Base-by-base conservation (phyloP, 2,797 vertebrate species). In the Hemitrygon akajei region DNA sequence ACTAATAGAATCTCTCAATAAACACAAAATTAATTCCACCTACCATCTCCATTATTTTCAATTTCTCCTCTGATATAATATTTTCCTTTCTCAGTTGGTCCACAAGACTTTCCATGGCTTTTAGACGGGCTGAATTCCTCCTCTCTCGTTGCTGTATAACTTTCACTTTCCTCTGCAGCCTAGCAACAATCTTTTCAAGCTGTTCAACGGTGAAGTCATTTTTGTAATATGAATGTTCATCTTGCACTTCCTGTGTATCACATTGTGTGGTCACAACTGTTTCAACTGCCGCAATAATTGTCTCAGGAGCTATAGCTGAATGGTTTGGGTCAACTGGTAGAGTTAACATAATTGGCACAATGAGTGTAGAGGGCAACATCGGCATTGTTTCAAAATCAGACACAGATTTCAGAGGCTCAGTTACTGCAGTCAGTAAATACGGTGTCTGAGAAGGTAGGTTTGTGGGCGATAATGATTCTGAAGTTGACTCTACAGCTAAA, bases 91-190 rank as follows among this genome's bases (percentile, higher is more conserved):
- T 94, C 94, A 98, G 96, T 95, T 97, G 97, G 94, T 95, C 95
- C 3, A 97, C 96, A 0, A 97, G 95, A 93, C 94, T 96, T 93
- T 98, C 97, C 96, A 98, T 95, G 0, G 96, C 96, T 73, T 95
- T 94, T 0, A 98, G 95, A 79, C 97, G 97, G 79, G 97, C 96
- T 94, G 96, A 95, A 95, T 97, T 97, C 20, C 96, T 94, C 16
- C 96, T 95, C 47, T 97, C 97, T 7, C 96, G 94, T 95, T 96
- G 96, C 96, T 98, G 97, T 75, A 98, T 96, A n/a, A 97, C 95
- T 63, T 95, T 96, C 84, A 97, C 97, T 84, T 97, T 97, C 79
- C 95, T 96, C 95, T 97, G 97, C 56, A 97, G 95, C 56, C 96
- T 96, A 0, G 94, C 27, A 60, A 97, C 96, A 0, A 96, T 95